Evolutionary conservation across 2,113 vertebrate genomes (phyloP).

Genomic region (Gavialis gangeticus): DNA sequence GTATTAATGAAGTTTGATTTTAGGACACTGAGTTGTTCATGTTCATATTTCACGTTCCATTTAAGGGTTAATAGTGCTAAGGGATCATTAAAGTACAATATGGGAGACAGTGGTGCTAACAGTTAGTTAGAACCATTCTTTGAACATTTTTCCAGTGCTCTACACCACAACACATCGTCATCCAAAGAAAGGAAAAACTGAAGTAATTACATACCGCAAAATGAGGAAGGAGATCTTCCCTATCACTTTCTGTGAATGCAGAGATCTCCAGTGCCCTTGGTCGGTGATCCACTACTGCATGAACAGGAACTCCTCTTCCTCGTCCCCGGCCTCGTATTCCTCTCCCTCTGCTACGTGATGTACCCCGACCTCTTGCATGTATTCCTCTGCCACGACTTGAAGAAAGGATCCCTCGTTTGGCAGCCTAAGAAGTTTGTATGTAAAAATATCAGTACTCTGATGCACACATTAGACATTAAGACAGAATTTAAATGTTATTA

Average conservation of each 20-base stretch:
- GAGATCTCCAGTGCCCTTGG: conserved; percentile 92
- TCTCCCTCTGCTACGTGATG: conserved; percentile 84
- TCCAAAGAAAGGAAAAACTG: background rate
- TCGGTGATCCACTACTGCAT: conserved; percentile 93
- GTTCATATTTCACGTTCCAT: too few relatives aligned
- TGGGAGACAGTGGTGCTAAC: too few relatives aligned
- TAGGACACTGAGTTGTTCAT: too few relatives aligned
- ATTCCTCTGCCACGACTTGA: conserved; percentile 87
- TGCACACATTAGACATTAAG: background rate
- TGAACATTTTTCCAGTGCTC: too few relatives aligned
- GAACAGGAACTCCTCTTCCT: conserved; percentile 84
- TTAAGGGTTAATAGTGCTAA: too few relatives aligned
- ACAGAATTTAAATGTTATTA: background rate
- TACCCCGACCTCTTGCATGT: conserved; percentile 85
- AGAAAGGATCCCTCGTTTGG: conserved; percentile 93
- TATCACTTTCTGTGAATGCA: conserved; percentile 89
- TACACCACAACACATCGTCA: background rate
- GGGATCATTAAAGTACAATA: too few relatives aligned
- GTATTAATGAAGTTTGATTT: too few relatives aligned
- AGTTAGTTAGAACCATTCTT: background rate
- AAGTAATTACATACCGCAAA: conserved; percentile 90
- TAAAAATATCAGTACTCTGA: background rate
- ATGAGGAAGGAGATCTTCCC: conserved; percentile 93
- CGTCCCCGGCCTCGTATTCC: conserved; percentile 88
- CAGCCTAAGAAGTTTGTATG: conserved; percentile 82